These are phyloP conservation scores for Pseudeuparius sepicola DNA, from an alignment of 2,888 invertebrate genomes.

Conservation along the genomic window DNA sequence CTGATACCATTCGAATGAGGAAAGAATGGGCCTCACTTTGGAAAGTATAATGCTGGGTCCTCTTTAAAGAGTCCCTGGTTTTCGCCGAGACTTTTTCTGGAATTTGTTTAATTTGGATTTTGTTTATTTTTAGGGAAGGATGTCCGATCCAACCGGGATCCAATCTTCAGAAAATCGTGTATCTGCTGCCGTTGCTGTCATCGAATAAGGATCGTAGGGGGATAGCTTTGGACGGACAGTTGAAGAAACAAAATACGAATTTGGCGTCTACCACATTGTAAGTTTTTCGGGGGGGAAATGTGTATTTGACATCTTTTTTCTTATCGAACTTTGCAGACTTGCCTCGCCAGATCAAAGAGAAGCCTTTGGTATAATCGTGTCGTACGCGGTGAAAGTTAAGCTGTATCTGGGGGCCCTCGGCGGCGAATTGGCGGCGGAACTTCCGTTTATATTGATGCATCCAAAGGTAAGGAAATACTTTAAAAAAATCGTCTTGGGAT, in stretches of 20 bases:
- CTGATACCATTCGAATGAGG: no score
- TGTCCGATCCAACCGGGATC: constrained; percentile 84
- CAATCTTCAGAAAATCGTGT: constrained; percentile 79
- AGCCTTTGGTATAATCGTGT: constrained; percentile 91
- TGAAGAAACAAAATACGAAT: constrained; percentile 73
- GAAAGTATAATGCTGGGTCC: no score
- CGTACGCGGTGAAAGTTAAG: constrained; percentile 91
- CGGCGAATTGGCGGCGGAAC: constrained; percentile 83
- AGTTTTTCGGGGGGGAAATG: no score
- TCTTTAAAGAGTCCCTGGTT: no score
- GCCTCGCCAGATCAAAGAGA: constrained; percentile 76
- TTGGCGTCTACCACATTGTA: constrained; percentile 89
- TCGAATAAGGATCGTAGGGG: constrained; percentile 78
- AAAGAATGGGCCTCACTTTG: no score
- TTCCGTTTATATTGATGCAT: constrained; percentile 88
- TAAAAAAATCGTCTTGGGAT: neutral
- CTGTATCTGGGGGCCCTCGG: constrained; percentile 86
- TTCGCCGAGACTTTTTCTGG: no score
- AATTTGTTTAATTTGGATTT: neutral
- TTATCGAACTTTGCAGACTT: constrained; percentile 41
- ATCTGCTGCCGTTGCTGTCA: constrained; percentile 66
- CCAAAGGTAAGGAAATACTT: constrained; percentile 53
- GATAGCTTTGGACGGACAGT: constrained; percentile 83
- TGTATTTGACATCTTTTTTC: neutral
- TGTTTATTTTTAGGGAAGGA: constrained; percentile 56